phyloP scores from a whole-genome alignment of 2,797 vertebrate species.

The Natrix natrix region DNA sequence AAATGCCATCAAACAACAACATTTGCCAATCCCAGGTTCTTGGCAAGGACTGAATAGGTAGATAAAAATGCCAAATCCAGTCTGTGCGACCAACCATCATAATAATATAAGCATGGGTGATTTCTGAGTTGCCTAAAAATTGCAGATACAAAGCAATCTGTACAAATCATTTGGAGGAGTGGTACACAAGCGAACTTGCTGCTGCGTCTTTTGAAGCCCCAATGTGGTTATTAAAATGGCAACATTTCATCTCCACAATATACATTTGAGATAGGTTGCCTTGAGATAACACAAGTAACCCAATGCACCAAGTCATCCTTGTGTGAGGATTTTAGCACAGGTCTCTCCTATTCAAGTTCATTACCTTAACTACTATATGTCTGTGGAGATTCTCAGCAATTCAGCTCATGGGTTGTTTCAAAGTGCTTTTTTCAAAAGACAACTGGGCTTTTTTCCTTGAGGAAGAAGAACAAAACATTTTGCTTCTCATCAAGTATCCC shows the following conservation, averaged over 20 bases:
- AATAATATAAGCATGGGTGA: not conserved
- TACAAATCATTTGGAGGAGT: not conserved
- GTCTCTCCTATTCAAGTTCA: not conserved
- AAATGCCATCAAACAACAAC: not conserved
- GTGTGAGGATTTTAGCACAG: not conserved
- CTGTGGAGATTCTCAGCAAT: not conserved
- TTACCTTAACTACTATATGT: not conserved
- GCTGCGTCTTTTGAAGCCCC: not conserved
- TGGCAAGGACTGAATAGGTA: not conserved
- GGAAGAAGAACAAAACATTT: too few species aligned
- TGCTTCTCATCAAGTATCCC: too few species aligned
- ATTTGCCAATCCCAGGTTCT: not conserved
- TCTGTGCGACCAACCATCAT: not conserved
- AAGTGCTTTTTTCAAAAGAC: too few species aligned
- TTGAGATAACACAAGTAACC: not conserved
- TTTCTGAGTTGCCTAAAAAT: not conserved
- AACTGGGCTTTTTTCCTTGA: too few species aligned
- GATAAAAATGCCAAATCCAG: not conserved
- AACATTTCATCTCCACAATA: not conserved
- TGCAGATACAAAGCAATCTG: not conserved
- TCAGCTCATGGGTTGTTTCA: too few species aligned
- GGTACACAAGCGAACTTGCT: not conserved
- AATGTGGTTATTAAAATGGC: not conserved
- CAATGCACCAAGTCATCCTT: not conserved
- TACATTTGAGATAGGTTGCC: not conserved